Percentiles rank a stretch among this genome's conserved stretches.
Evolutionary conservation across 2,888 invertebrate genomes (phyloP).

Genomic region (Laothoe populi): DNA sequence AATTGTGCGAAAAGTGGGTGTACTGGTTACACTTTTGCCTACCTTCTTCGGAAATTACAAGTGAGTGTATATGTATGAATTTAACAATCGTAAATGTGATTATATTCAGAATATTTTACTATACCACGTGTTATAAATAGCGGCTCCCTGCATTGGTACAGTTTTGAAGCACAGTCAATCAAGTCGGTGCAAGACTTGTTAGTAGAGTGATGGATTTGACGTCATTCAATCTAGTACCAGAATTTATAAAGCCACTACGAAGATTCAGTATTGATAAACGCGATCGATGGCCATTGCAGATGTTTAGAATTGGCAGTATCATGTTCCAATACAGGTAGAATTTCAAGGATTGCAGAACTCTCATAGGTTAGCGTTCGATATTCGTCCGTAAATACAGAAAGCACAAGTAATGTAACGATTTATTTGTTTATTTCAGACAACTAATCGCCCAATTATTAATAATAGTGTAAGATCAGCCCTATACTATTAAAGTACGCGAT

Average conservation of each 20-base stretch:
- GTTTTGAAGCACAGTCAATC: conserved; percentile 3
- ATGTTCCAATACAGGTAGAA: background rate
- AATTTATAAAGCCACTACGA: background rate
- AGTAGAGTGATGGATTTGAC: conserved; percentile 1
- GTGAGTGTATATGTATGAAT: no score
- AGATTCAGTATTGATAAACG: background rate
- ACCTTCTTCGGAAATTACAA: no score
- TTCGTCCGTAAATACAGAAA: no score
- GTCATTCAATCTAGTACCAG: conserved; percentile 3
- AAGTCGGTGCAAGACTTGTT: conserved; percentile 5
- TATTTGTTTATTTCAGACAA: no score
- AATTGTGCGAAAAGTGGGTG: no score
- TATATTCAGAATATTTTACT: background rate
- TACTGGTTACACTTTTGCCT: no score
- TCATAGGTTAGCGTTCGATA: no score
- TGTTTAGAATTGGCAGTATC: background rate
- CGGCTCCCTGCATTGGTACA: background rate
- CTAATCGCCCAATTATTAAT: no score
- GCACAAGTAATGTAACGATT: no score
- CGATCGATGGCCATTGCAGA: conserved; percentile 4
- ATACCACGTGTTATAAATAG: background rate
- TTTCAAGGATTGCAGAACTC: no score
- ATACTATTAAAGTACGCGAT: conserved; percentile 47
- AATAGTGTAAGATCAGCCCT: no score
- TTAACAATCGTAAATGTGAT: no score